Conservation (phyloP, 2,888 invertebrate species). For the Synanthedon vespiformis region DNA sequence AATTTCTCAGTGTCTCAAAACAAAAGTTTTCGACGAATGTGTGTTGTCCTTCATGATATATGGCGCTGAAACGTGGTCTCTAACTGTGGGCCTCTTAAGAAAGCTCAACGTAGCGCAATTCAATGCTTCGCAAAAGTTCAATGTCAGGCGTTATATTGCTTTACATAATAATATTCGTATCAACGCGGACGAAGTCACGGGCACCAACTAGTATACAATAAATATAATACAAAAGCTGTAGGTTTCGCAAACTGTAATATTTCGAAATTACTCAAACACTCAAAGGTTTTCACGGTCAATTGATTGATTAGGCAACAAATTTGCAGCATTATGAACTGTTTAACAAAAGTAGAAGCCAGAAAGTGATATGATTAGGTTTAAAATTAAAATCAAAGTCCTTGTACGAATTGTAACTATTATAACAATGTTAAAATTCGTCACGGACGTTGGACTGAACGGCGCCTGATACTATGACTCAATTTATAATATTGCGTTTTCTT, state of each 20-base stretch:
- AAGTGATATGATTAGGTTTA: background rate
- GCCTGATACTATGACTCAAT: no score
- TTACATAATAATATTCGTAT: no score
- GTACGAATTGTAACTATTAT: constrained; percentile 22
- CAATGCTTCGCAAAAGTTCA: no score
- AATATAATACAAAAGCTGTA: background rate
- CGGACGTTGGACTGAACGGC: background rate
- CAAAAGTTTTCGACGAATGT: no score
- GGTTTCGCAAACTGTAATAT: constrained; percentile 9
- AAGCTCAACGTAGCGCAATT: no score
- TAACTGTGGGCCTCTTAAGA: no score
- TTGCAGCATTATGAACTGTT: constrained; percentile 1
- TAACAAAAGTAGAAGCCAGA: background rate
- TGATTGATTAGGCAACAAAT: constrained; percentile 1
- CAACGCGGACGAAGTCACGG: no score
- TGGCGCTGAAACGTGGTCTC: no score
- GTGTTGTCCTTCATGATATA: no score
- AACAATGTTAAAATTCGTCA: background rate
- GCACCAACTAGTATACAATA: no score
- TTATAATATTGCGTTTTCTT: background rate
- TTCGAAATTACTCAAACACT: constrained; percentile 24
- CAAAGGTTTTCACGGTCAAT: constrained; percentile 26
- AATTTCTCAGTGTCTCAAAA: no score
- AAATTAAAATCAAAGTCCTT: constrained; percentile 14
- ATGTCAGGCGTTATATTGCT: no score